Percentiles rank a stretch among this genome's conserved stretches.
These are phyloP conservation scores for Megamerina dolium DNA, from an alignment of 2,888 invertebrate species.

Conservation along the genomic window DNA sequence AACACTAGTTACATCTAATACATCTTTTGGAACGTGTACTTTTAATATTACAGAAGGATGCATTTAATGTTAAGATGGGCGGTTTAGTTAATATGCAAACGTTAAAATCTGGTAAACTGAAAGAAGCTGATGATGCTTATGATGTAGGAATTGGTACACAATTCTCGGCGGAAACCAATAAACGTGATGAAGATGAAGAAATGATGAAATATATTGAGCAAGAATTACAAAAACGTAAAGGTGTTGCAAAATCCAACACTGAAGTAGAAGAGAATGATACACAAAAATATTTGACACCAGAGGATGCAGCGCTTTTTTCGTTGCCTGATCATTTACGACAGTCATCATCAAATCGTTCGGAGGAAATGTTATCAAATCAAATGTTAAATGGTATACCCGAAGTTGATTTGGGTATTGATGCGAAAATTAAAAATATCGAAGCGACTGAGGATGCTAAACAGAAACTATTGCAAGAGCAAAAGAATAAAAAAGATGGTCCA, in stretches of 20 bases:
- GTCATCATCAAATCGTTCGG: conserved; percentile 81
- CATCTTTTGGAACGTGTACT: not conserved
- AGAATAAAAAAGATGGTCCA: conserved; percentile 86
- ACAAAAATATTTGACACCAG: conserved; percentile 69
- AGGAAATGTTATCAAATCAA: conserved; percentile 99
- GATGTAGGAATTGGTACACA: conserved; percentile 92
- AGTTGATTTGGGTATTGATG: conserved; percentile 98
- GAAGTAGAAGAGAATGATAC: conserved; percentile 56
- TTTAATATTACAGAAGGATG: conserved; percentile 55
- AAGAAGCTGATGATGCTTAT: conserved; percentile 82
- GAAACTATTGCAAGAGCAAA: conserved; percentile 79
- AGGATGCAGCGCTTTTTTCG: conserved; percentile 83
- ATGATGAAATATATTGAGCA: conserved; percentile 93
- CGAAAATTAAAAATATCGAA: conserved; percentile 97
- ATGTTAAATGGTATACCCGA: conserved; percentile 99
- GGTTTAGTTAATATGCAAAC: conserved; percentile 88
- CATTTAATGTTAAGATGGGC: conserved; percentile 72
- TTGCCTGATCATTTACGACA: conserved; percentile 84
- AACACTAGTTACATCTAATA: not conserved
- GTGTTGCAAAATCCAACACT: conserved; percentile 40
- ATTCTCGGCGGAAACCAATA: conserved; percentile 96
- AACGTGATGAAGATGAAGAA: conserved; percentile 96
- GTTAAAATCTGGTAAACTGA: conserved; percentile 72
- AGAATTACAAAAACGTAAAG: conserved; percentile 80
- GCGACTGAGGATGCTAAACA: conserved; percentile 98